Base-by-base conservation (phyloP, 2,888 invertebrate genomes). In the Cerastis rubricosa region DNA sequence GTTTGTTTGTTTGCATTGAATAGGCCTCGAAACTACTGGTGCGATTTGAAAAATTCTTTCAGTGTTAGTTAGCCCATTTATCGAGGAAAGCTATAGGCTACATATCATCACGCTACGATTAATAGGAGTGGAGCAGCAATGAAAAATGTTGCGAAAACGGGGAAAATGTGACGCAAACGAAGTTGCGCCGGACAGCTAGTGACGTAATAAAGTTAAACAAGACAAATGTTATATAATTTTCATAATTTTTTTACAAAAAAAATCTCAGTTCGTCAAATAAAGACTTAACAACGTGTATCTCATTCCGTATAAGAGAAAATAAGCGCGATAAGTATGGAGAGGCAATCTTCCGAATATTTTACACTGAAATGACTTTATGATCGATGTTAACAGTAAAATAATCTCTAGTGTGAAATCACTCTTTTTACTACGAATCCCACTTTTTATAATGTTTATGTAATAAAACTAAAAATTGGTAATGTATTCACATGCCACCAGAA, bases 361-460 rank as follows among this genome's bases (percentile, higher is more conserved):
- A 83, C 35, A 76, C 78, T 71, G 70, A 89, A 86, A 89, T 81
- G 74, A 87, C 81, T 88, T 89, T 89, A 83, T 85, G 85, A 88
- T 89, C 88, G 85, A 63, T 75, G 85, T 68, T 85, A 87, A 83
- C 84, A 84, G 82, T 83, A 80, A 85, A 84, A 84, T 88, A 83
- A 87, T 87, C 25, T 78, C 57, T 57, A 73, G 66, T 73, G 49
- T 63, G 65, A 77, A 77, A 81, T 74, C 67, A 71, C 57, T 61
- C 25, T 86, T 76, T 81, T 75, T 71, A 40, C 64, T 61, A 75
- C 29, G 40, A 40, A 40, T 51, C 0, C 35, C n/a, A 54, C 63
- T 65, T 74, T 77, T 80, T 75, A 63, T 29, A 9, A 63, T 70
- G 43, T 65, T 78, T 78, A 70, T 71, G 69, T 74, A 73, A 81